A percentile compares a stretch with the other conserved stretches of the same genome.
Conservation (phyloP, 2,888 invertebrate genomes). For the Calameuta filiformis region DNA sequence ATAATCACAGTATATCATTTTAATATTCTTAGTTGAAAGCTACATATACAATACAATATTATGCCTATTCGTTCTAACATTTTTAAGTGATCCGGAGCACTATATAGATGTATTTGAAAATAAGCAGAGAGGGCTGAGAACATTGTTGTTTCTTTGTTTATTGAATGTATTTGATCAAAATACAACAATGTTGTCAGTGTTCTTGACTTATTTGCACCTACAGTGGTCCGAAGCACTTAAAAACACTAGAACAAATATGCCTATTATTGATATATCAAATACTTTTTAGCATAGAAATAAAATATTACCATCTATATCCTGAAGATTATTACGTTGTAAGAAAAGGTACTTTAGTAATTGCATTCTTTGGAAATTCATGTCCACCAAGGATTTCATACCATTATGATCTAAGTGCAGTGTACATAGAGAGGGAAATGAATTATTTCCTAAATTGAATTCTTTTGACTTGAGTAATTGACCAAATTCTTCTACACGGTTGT, state of each 20-base stretch:
- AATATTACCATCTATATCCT: constrained; percentile 33
- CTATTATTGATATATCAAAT: not conserved
- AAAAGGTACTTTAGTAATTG: constrained; percentile 38
- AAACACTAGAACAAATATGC: too few relatives aligned
- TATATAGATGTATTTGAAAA: too few relatives aligned
- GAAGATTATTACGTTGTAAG: constrained; percentile 36
- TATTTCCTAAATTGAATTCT: not conserved
- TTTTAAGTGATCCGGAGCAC: too few relatives aligned
- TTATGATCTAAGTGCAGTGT: constrained; percentile 42
- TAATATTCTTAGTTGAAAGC: not conserved
- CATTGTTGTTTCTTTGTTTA: too few relatives aligned
- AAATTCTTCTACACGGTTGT: constrained; percentile 35
- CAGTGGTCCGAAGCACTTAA: too few relatives aligned
- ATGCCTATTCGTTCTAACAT: too few relatives aligned
- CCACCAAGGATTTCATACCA: constrained; percentile 28
- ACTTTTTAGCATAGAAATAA: not conserved
- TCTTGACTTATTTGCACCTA: too few relatives aligned
- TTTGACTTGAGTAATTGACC: not conserved
- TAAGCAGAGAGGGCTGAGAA: too few relatives aligned
- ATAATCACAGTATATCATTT: not conserved
- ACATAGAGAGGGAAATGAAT: constrained; percentile 28
- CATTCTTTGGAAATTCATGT: constrained; percentile 23
- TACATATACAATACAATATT: not conserved
- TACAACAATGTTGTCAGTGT: too few relatives aligned
- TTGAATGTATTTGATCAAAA: too few relatives aligned